phyloP scores from a whole-genome alignment of 2,888 invertebrate genomes.

The Ethmia dodecea region DNA sequence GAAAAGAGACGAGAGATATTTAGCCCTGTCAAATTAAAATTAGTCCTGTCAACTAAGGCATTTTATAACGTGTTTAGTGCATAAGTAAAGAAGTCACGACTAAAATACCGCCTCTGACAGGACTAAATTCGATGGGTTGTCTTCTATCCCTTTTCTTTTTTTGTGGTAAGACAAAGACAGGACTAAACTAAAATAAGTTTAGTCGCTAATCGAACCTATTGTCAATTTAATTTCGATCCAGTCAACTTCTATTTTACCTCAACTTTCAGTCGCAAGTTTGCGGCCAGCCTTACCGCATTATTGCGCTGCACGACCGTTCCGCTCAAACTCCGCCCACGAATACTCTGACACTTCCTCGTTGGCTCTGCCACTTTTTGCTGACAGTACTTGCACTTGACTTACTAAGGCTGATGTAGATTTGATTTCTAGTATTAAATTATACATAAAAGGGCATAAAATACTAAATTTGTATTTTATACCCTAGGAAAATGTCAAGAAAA shows the following conservation, averaged over 20 bases:
- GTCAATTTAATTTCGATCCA: no score
- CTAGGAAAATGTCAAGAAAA: no score
- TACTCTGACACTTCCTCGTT: slow-evolving; percentile 55
- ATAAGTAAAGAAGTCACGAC: no score
- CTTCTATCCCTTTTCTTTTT: not conserved
- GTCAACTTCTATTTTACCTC: no score
- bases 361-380: slow-evolving; percentile 25
- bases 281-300: slow-evolving; percentile 28
- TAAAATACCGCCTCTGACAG: not conserved
- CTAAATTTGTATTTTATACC: no score
- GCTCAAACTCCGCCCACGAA: slow-evolving; percentile 53
- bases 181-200: not conserved
- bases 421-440: no score
- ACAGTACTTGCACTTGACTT: slow-evolving; percentile 17
- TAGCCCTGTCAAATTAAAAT: no score
- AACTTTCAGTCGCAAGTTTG: slow-evolving; percentile 25
- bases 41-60: no score
- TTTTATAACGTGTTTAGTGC: no score
- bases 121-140: not conserved
- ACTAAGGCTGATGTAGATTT: not conserved
- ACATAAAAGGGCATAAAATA: no score
- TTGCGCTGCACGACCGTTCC: slow-evolving; percentile 46
- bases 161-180: not conserved
- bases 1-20: no score
- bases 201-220: no score